Base-by-base conservation (phyloP, 2,888 invertebrate species). In the Philopedon plagiatum region DNA sequence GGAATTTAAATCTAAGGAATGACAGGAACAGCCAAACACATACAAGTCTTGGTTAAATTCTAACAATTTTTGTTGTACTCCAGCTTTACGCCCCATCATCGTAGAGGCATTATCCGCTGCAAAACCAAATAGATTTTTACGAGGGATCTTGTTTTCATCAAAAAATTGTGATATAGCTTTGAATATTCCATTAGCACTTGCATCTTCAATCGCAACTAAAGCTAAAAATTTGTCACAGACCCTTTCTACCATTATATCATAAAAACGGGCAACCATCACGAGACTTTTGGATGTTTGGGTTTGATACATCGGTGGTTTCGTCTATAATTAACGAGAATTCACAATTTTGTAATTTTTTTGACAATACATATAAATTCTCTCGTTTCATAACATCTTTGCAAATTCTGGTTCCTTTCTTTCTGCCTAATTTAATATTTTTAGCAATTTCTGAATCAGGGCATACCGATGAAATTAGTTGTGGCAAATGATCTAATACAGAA, bases 21-120 rank as follows among this genome's bases (percentile, higher is more conserved):
- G 65, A 37, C 65, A 65, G 2, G 65, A 56, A 26, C 65, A 65
- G 13, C 56, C 65, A 9, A 65, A 37, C 26, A 58, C 44, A 66
- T 58, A 66, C 11, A 66, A 58, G 44, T 9, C 18, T 29, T 57
- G 58, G 37, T 58, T 58, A 18, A 58, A 5, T 32, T 66, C 32
- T 44, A 58, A 13, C 13, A 66, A 66, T 44, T 66, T 66, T 41
- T 26, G 32, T 49, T 63, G 41, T 46, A 49, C 63, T 19, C 63
- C 63, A 49, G 46, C 8, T 19, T 49, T 58, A 29, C 26, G 41
- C n/a, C 58, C 66, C 66, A 66, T 66, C 66, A 66, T 58, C 15
- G 34, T 46, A 18, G 66, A 39, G 29, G 58, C 57, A 44, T 66
- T 66, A 32, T 58, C 66, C 5, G 66, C 66, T 8, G 57, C 66